phyloP scores from a whole-genome alignment of 1,140 invertebrate species.

The Ylistrum balloti region DNA sequence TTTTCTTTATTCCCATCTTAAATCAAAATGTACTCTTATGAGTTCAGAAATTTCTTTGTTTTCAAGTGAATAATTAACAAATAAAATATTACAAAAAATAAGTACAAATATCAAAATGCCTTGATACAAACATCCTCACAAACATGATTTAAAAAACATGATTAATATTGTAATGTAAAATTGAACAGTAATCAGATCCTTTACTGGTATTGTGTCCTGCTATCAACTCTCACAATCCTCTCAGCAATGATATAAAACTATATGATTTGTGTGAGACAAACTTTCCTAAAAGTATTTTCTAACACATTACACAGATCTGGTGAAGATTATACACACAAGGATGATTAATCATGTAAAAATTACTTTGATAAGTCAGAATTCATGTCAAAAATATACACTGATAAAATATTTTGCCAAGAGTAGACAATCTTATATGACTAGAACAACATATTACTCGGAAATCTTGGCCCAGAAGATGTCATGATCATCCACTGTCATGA shows the following conservation, averaged over 20 bases:
- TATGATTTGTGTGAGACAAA: not conserved
- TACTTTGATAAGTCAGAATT: not conserved
- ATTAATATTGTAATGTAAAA: not conserved
- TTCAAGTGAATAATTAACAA: not conserved
- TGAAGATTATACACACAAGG: not conserved
- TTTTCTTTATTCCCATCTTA: not conserved
- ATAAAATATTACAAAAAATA: not conserved
- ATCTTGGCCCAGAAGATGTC: not conserved
- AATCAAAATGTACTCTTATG: not conserved
- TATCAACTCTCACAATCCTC: not conserved
- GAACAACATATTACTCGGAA: not conserved
- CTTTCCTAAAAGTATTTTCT: not conserved
- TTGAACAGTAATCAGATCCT: not conserved
- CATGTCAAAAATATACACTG: not conserved
- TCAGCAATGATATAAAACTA: not conserved
- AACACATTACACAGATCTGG: not conserved
- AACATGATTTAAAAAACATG: conserved; percentile 7
- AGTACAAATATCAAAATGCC: not conserved
- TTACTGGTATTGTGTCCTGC: too few species aligned
- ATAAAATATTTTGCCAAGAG: not conserved
- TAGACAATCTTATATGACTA: not conserved
- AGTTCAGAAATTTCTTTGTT: too few species aligned
- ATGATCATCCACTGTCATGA: not conserved
- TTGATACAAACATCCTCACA: not conserved
- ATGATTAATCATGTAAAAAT: not conserved